Evolutionary conservation across 2,888 invertebrate genomes (phyloP).

Genomic region (Gastrophysa polygoni): DNA sequence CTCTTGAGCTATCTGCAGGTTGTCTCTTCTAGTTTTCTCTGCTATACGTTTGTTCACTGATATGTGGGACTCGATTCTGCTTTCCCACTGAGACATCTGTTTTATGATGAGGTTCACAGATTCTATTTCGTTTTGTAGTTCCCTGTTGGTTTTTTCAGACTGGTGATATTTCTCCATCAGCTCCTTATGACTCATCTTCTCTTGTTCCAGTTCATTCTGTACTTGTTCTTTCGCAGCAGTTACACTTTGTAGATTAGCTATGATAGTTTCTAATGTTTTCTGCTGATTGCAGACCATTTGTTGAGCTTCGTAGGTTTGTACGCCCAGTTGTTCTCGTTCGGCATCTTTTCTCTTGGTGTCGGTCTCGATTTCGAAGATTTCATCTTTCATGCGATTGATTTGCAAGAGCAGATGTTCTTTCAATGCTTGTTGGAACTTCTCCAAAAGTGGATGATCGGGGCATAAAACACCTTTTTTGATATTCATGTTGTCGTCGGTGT

Average conservation of each 20-base stretch:
- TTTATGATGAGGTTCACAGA: conserved; percentile 62
- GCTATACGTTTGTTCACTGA: conserved; percentile 69
- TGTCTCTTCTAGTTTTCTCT: conserved; percentile 67
- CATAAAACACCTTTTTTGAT: conserved; percentile 35
- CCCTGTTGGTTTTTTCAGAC: conserved; percentile 58
- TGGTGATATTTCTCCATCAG: conserved; percentile 57
- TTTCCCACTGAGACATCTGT: conserved; percentile 68
- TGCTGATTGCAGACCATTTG: conserved; percentile 65
- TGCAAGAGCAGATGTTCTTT: conserved; percentile 52
- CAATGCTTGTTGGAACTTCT: conserved; percentile 46
- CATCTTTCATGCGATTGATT: conserved; percentile 67
- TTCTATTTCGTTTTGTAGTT: conserved; percentile 65
- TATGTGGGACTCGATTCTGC: conserved; percentile 67
- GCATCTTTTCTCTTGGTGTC: conserved; percentile 60
- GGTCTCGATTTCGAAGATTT: conserved; percentile 67
- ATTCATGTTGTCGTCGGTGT: conserved; percentile 1
- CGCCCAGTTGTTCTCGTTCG: conserved; percentile 64
- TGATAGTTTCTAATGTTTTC: conserved; percentile 63
- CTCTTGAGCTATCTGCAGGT: conserved; percentile 62
- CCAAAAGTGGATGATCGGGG: conserved; percentile 48
- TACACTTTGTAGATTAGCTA: conserved; percentile 61
- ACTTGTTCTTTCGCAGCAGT: conserved; percentile 61
- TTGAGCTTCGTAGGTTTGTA: conserved; percentile 66
- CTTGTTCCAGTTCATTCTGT: conserved; percentile 60
- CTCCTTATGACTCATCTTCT: conserved; percentile 60